Evolutionary conservation across 2,888 invertebrate species (phyloP).

Genomic region (Drosophila mimica): DNA sequence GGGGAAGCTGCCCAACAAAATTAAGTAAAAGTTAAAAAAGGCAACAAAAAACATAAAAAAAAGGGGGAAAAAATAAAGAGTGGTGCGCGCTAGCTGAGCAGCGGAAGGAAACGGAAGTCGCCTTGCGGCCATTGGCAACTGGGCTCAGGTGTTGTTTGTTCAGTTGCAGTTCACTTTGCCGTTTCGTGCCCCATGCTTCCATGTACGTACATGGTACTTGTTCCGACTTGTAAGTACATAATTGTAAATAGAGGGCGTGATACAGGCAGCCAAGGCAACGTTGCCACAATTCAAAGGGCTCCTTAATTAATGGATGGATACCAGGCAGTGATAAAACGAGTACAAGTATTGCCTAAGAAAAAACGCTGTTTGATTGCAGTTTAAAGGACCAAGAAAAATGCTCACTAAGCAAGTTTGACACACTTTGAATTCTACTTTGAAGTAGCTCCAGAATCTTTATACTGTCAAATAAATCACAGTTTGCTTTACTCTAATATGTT

Average conservation of each 20-base stretch:
- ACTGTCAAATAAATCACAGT: neutral
- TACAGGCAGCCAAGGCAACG: conserved; percentile 26
- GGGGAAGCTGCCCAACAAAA: conserved; percentile 53
- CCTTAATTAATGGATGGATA: conserved; percentile 43
- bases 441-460: neutral
- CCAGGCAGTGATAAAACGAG: conserved; percentile 10
- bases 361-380: neutral
- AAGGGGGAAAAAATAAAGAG: conserved; percentile 8
- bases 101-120: conserved; percentile 75
- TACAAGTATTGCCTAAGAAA: neutral
- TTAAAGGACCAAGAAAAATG: neutral
- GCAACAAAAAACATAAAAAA: neutral
- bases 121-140: conserved; percentile 70
- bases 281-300: conserved; percentile 47
- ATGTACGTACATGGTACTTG: conserved; percentile 31
- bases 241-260: conserved; percentile 30
- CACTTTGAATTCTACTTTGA: neutral
- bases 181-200: conserved; percentile 31
- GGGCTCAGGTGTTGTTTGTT: conserved; percentile 68
- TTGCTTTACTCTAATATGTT: neutral
- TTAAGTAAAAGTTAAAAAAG: conserved; percentile 61
- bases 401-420: neutral
- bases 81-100: conserved; percentile 41
- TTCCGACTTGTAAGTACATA: conserved; percentile 32
- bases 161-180: conserved; percentile 61